Evolutionary conservation across 2,888 invertebrate genomes (phyloP).

Genomic region (Ephialtes manifestator): DNA sequence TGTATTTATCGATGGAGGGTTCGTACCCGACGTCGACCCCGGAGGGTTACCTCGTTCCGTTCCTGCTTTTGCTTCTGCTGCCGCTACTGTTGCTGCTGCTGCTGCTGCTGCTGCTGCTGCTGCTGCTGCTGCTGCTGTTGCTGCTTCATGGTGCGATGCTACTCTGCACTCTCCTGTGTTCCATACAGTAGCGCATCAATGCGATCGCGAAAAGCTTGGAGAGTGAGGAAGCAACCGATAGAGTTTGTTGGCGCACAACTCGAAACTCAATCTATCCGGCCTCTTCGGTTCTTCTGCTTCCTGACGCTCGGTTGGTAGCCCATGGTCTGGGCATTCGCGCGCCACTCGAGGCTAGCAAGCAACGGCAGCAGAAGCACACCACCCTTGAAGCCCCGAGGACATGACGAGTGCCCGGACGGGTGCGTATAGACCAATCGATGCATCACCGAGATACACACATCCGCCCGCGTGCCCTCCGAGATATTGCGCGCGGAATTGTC

Average conservation of each 20-base stretch:
- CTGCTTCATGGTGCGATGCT: constrained; percentile 58
- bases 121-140: constrained; percentile 47
- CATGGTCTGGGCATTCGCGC: constrained; percentile 17
- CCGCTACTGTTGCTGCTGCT: constrained; percentile 46
- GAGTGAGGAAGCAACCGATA: constrained; percentile 28
- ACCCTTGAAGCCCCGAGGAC: constrained; percentile 67
- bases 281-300: constrained; percentile 71
- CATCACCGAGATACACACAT: constrained; percentile 45
- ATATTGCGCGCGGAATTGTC: constrained; percentile 25
- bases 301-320: constrained; percentile 45
- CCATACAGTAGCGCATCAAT: constrained; percentile 30
- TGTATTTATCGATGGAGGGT: constrained; percentile 72
- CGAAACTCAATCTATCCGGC: constrained; percentile 81
- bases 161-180: constrained; percentile 58
- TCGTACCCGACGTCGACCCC: constrained; percentile 64
- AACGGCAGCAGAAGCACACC: constrained; percentile 37
- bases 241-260: constrained; percentile 81
- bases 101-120: constrained; percentile 47
- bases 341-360: constrained; percentile 44
- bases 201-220: constrained; percentile 54
- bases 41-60: constrained; percentile 57
- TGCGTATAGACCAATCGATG: constrained; percentile 64
- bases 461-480: constrained; percentile 37
- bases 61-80: constrained; percentile 22
- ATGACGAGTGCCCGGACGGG: constrained; percentile 58